Percentiles rank a stretch among this genome's conserved stretches.
These are phyloP conservation scores for Trisateles emortualis DNA, from an alignment of 2,888 invertebrate species.

Conservation along the genomic window DNA sequence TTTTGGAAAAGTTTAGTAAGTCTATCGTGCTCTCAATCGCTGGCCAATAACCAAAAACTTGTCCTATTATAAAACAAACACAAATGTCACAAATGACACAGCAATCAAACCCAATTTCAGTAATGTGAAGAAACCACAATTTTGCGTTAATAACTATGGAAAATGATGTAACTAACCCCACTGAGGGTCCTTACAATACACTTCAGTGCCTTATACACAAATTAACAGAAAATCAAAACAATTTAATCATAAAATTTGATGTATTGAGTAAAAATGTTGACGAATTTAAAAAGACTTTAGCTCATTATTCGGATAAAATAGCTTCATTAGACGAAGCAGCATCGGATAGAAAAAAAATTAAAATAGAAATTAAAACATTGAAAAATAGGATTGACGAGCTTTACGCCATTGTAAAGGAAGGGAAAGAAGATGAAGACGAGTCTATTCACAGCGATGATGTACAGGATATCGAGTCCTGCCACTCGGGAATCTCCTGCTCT, in stretches of 20 bases:
- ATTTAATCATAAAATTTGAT: slow-evolving; percentile 68
- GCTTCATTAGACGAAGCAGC: slow-evolving; percentile 61
- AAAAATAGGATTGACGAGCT: slow-evolving; percentile 74
- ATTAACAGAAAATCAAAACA: slow-evolving; percentile 61
- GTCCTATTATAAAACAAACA: slow-evolving; percentile 20
- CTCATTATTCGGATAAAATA: slow-evolving; percentile 66
- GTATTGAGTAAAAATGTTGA: slow-evolving; percentile 65
- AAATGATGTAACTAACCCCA: slow-evolving; percentile 41
- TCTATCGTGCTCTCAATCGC: background rate
- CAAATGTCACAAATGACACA: slow-evolving; percentile 35
- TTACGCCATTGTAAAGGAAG: slow-evolving; percentile 72
- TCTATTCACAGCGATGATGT: slow-evolving; percentile 62
- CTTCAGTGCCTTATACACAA: slow-evolving; percentile 67
- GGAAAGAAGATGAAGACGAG: slow-evolving; percentile 64
- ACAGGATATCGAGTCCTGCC: slow-evolving; percentile 72
- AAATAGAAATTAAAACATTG: slow-evolving; percentile 62
- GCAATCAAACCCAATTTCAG: slow-evolving; percentile 15
- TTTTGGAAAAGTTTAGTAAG: too few relatives aligned
- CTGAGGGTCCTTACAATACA: slow-evolving; percentile 51
- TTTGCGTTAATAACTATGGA: slow-evolving; percentile 49
- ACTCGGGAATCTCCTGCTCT: slow-evolving; percentile 75
- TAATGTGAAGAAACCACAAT: slow-evolving; percentile 35
- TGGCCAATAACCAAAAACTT: slow-evolving; percentile 16
- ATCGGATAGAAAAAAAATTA: slow-evolving; percentile 61
- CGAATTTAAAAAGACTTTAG: slow-evolving; percentile 59